Evolutionary conservation across 2,888 invertebrate species (phyloP), one percentile per base, ranked within the genome.

Genomic region (Epistrophe eligans): DNA sequence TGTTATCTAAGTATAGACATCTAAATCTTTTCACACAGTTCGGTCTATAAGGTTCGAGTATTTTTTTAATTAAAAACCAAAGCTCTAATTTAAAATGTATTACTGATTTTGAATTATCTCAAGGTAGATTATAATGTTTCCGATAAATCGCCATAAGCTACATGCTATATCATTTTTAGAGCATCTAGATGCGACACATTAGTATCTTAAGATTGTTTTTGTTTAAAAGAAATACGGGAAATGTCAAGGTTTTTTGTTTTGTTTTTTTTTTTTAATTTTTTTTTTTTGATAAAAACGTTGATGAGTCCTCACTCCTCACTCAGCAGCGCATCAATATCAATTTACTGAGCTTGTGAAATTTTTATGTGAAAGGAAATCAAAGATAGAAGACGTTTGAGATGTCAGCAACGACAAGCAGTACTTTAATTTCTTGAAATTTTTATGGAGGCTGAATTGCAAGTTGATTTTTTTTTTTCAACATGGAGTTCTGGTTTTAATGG

Each of bases 261-360:
- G 32, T 7, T 32, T 32, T 32, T 32, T 2, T 32, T 4, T 4
- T 32, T 32, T 32, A 6, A 19, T 13, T 11, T 50, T 50, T 52
- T 52, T 52, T 38, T 19, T 11, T n/a, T 38, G n/a, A 60, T 67
- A 28, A 79, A 35, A 72, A 48, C n/a, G 32, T 55, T 57, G 66
- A 77, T 43, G 43, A 62, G 52, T 32, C n/a, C 70, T 57, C 40
- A 48, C 48, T 32, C n/a, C 70, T 57, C 40, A 48, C 48, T 76
- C 58, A 72, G 57, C 64, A 72, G 48, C 48, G 79, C 84, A 77
- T 84, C 84, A 80, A 84, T 84, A 67, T 80, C 84, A 80, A 84
- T 84, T 84, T 80, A 72, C 38, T 45, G 24, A 60, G 58, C 38
- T 77, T 72, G 55, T 80, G 28, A 66, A 84, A 84, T 84, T 76